Percentiles rank a stretch among this genome's conserved stretches.
Conservation (phyloP, 2,797 vertebrate genomes). For the Hydrolagus colliei region DNA sequence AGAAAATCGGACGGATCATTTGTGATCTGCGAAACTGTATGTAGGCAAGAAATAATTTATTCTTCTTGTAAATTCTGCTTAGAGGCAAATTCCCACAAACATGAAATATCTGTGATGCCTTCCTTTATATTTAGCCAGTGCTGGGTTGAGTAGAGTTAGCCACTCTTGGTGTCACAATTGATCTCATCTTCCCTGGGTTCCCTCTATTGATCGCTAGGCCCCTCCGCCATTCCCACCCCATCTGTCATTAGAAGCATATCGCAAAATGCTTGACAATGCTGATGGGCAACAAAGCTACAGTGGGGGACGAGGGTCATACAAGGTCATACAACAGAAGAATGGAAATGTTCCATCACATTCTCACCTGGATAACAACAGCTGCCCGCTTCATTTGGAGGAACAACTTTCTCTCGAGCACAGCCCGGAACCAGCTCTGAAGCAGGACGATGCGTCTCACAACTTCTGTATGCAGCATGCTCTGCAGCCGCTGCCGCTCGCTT, state of each 20-base stretch:
- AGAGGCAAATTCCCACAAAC: neutral
- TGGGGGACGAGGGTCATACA: neutral
- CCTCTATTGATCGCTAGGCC: neutral
- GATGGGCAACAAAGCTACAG: neutral
- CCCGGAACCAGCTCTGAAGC: constrained; percentile 77
- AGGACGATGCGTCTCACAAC: constrained; percentile 75
- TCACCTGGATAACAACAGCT: constrained; percentile 73
- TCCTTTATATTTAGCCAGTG: too few species aligned
- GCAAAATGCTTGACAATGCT: neutral
- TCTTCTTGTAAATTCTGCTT: neutral
- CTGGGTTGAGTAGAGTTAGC: too few species aligned
- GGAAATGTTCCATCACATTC: neutral
- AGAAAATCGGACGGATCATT: neutral
- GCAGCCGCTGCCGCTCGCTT: constrained; percentile 73
- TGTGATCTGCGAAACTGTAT: neutral
- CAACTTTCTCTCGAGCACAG: constrained; percentile 68
- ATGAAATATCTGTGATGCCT: too few species aligned
- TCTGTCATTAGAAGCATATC: too few species aligned
- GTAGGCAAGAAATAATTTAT: neutral
- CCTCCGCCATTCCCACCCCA: too few species aligned
- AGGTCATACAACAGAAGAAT: constrained; percentile 30
- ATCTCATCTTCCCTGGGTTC: neutral
- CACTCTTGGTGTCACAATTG: neutral
- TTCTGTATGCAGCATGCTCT: constrained; percentile 77
- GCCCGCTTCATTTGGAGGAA: constrained; percentile 76